These are phyloP conservation scores for Ciconia stormi DNA, from an alignment of 2,113 vertebrate species.

Conservation along the genomic window DNA sequence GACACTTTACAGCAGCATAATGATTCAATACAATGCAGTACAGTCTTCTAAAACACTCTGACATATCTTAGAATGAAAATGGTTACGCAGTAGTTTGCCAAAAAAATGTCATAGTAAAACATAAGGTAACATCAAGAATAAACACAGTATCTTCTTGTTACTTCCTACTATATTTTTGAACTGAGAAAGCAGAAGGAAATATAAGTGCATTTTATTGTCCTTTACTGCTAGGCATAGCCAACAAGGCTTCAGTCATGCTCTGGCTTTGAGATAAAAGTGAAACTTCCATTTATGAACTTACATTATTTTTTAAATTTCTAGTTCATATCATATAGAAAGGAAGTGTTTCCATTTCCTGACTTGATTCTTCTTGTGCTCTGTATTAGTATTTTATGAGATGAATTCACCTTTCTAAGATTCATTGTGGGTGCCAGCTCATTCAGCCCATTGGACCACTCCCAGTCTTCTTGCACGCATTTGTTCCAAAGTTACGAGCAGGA, in stretches of 20 bases:
- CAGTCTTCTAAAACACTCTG: not conserved
- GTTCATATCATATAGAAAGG: not conserved
- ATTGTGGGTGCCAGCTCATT: not conserved
- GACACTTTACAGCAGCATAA: not conserved
- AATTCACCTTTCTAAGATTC: not conserved
- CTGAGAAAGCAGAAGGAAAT: not conserved
- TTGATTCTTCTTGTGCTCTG: not conserved
- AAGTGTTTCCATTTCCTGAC: not conserved
- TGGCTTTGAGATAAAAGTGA: not conserved
- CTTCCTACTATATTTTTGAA: not conserved
- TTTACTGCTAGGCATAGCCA: not conserved
- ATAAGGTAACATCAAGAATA: not conserved
- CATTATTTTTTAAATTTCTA: not conserved
- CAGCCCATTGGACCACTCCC: fast-evolving
- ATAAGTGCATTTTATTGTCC: not conserved
- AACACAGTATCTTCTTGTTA: not conserved
- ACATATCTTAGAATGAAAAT: not conserved
- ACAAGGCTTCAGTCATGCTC: not conserved
- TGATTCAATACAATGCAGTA: not conserved
- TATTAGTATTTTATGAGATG: not conserved
- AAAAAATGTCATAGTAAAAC: not conserved
- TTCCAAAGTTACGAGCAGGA: not conserved
- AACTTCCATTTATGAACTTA: not conserved
- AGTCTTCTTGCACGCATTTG: not conserved
- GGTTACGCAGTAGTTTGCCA: not conserved